Base-by-base conservation (phyloP, 1,140 invertebrate genomes). In the Aricia agestis region DNA sequence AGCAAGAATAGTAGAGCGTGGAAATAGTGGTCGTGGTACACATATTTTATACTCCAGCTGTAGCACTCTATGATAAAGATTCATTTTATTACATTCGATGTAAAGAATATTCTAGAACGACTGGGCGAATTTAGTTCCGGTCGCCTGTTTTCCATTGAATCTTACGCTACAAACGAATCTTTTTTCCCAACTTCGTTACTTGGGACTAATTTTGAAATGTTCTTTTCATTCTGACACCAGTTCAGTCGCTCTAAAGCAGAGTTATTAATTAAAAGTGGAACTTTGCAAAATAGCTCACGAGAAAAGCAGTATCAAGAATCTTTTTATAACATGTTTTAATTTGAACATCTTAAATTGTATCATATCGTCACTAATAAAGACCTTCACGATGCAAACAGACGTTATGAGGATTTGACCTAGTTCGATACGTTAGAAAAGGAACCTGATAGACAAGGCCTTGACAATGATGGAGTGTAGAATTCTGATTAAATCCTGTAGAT, bases 201-300 rank as follows among this genome's bases (percentile, higher is more conserved):
- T 52, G 45, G 45, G 45, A 52, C 45, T 52, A 52, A 52, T 52
- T 52, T 52, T 52, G 45, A 52, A 52, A 52, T 52, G 45, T 15
- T 5, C 45, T 52, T 52, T 52, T 52, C 45, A 52, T 52, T 52
- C 45, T 52, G 45, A 52, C 45, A 52, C 45, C 45, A 52, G 36
- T 36, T 0, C 45, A 3, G 45, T 52, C 45, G 2, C 11, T 13
- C 45, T 52, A 3, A 52, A 52, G 45, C 45, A 9, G 45, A 52
- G 13, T 52, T 52, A 52, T 52, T 52, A 52, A 52, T 52, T 52
- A 52, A 52, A 52, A 0, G 42, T 45, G 13, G 45, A 52, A 52
- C 45, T 52, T 52, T 52, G 45, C 9, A 52, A 52, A 52, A 52
- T 52, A 52, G 45, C 45, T 52, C 45, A 15, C 1, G 6, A 52